phyloP scores from a whole-genome alignment of 1,140 invertebrate species.

The Oryctes rhinoceros region DNA sequence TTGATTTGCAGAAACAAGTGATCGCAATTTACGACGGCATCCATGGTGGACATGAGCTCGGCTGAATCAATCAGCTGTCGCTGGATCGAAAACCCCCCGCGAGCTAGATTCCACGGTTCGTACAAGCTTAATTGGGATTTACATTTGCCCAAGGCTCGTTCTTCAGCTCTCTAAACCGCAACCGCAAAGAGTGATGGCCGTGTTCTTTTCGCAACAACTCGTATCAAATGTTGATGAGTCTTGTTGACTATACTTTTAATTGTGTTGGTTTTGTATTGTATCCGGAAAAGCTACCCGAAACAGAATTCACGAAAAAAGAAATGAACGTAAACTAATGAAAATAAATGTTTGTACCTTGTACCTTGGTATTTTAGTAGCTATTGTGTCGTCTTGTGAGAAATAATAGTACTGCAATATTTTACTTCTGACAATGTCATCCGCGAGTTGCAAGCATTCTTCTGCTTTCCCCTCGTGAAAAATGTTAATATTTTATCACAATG shows the following conservation, averaged over 20 bases:
- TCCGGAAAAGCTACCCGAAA: constrained; percentile 14
- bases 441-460: too few species aligned
- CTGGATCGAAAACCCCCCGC: constrained; percentile 51
- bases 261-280: constrained; percentile 22
- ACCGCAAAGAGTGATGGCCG: constrained; percentile 37
- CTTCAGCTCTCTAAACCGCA: constrained; percentile 43
- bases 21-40: constrained; percentile 50
- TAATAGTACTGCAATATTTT: too few species aligned
- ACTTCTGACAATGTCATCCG: too few species aligned
- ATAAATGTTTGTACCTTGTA: not conserved
- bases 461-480: too few species aligned
- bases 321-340: not conserved
- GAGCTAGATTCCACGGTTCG: constrained; percentile 53
- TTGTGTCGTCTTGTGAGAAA: not conserved
- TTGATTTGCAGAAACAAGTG: constrained; percentile 38
- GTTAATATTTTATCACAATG: too few species aligned
- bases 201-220: constrained; percentile 41
- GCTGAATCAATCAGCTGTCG: constrained; percentile 60
- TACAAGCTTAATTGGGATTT: constrained; percentile 59
- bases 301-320: not conserved
- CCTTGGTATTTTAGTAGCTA: not conserved
- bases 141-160: constrained; percentile 53
- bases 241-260: constrained; percentile 38
- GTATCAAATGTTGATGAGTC: constrained; percentile 40
- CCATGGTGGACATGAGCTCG: constrained; percentile 47